A percentile compares a stretch with the other conserved stretches of the same genome.
Conservation (phyloP, 2,888 invertebrate species). For the Dicyrtomina minuta region DNA sequence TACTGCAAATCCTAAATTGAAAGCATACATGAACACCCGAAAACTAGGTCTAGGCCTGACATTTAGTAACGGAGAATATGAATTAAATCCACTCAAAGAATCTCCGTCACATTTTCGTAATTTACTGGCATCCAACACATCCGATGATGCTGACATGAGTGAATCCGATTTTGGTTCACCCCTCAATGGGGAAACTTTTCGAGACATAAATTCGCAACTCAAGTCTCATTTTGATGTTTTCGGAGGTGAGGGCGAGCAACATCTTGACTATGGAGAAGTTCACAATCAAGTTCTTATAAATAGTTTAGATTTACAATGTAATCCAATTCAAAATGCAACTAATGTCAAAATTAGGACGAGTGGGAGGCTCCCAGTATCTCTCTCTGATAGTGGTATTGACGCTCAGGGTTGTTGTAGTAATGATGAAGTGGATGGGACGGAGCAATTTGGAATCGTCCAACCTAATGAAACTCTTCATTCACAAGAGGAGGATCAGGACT, state of each 20-base stretch:
- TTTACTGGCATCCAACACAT: constrained; percentile 32
- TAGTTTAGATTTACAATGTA: not conserved
- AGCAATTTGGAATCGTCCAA: not conserved
- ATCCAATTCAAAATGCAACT: not conserved
- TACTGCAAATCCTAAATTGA: too few species aligned
- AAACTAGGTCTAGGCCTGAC: not conserved
- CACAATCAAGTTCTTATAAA: not conserved
- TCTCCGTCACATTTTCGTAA: constrained; percentile 25
- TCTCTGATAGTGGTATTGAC: not conserved
- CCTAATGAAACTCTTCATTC: not conserved
- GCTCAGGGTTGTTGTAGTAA: not conserved
- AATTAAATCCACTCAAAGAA: not conserved
- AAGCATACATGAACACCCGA: constrained; percentile 3
- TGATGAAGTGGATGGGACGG: not conserved
- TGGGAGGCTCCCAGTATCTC: not conserved
- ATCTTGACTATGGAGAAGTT: not conserved
- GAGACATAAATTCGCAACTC: not conserved
- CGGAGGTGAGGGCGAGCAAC: not conserved
- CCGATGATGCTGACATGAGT: constrained; percentile 32
- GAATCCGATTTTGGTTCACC: constrained; percentile 7
- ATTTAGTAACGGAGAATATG: not conserved
- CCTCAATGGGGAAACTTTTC: not conserved
- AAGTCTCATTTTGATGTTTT: not conserved
- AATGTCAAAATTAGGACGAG: not conserved
- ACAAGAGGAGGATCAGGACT: not conserved